Evolutionary conservation across 2,888 invertebrate genomes (phyloP).

Genomic region (Acleris laterana): DNA sequence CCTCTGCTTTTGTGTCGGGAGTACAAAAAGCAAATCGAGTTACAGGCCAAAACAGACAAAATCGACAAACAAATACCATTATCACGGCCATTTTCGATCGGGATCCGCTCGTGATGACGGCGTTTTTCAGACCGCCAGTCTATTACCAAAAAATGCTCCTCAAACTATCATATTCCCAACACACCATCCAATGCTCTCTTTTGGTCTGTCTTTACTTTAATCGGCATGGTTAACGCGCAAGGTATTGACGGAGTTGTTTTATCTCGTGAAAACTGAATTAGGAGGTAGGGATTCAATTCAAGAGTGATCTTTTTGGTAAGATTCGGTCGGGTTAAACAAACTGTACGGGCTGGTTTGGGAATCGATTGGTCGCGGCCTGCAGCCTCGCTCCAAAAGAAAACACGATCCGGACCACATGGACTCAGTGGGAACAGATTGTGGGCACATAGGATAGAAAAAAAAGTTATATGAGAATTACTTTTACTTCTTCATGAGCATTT

Average conservation of each 20-base stretch:
- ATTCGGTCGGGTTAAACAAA: constrained; percentile 77
- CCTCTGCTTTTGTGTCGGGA: constrained; percentile 64
- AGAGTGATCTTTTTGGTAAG: constrained; percentile 75
- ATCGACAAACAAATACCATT: constrained; percentile 82
- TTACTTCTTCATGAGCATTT: too few relatives aligned
- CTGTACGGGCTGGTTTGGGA: constrained; percentile 63
- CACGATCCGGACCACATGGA: constrained; percentile 41
- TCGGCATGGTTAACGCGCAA: constrained; percentile 41
- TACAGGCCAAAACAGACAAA: constrained; percentile 81
- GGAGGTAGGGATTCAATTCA: constrained; percentile 70
- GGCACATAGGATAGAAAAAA: background rate
- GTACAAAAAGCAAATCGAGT: constrained; percentile 83
- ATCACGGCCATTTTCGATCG: constrained; percentile 79
- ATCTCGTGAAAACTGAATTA: constrained; percentile 32
- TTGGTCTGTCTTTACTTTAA: background rate
- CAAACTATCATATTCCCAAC: constrained; percentile 10
- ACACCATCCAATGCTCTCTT: constrained; percentile 48
- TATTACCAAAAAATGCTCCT: constrained; percentile 36
- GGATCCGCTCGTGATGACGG: constrained; percentile 77
- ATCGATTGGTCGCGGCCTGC: constrained; percentile 70
- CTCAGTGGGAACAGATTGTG: constrained; percentile 31
- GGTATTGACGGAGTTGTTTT: constrained; percentile 38
- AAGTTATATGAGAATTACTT: background rate
- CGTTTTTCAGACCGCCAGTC: constrained; percentile 66
- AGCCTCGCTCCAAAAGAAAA: constrained; percentile 53